Conservation (phyloP, 2,113 vertebrate species). For the Penelope pileata region DNA sequence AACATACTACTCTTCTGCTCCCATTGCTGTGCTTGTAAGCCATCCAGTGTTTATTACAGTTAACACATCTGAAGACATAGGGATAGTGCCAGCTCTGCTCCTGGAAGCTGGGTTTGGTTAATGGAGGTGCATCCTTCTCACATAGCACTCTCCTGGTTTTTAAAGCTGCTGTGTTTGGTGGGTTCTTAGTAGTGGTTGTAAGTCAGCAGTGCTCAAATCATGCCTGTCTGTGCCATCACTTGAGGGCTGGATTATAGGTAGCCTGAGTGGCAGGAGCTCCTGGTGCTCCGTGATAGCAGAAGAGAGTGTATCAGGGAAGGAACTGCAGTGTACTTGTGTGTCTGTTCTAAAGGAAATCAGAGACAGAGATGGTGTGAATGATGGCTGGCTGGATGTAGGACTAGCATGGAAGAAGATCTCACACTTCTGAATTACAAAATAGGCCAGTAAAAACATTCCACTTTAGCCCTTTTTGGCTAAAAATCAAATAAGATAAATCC, state of each 20-base stretch:
- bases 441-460: background rate
- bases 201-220: rapidly evolving
- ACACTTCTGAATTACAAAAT: background rate
- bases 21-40: background rate
- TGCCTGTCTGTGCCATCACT: background rate
- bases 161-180: background rate
- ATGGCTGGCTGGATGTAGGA: background rate
- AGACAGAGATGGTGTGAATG: background rate
- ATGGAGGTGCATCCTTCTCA: background rate
- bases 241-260: background rate
- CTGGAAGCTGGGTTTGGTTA: background rate
- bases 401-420: background rate
- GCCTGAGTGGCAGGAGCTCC: background rate
- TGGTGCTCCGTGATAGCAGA: background rate
- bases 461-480: background rate
- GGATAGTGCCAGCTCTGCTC: rapidly evolving
- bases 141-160: background rate
- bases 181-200: background rate
- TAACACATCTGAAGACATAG: background rate
- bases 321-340: background rate
- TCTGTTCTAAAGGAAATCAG: background rate
- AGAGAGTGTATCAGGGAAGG: background rate
- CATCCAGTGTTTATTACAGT: rapidly evolving
- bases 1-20: rapidly evolving
- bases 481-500: background rate